A percentile compares a stretch with the other conserved stretches of the same genome.
These are phyloP conservation scores for Passer domesticus DNA, from an alignment of 2,113 vertebrate genomes.

Conservation along the genomic window DNA sequence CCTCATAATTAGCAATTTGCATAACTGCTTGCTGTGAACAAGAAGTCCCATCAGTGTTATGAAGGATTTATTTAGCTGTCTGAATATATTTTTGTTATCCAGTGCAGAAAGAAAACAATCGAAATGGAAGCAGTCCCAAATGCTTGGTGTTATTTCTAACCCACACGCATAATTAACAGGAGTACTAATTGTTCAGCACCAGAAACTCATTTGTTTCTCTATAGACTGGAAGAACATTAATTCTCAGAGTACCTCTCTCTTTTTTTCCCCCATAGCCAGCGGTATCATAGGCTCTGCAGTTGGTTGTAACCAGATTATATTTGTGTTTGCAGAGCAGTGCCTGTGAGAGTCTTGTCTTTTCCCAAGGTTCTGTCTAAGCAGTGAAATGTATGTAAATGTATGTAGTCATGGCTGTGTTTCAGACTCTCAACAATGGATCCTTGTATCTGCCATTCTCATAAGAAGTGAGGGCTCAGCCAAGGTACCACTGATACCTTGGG, in stretches of 20 bases:
- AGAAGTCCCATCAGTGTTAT: conserved; percentile 67
- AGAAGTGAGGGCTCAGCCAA: not conserved
- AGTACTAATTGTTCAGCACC: conserved; percentile 74
- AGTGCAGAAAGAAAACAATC: conserved; percentile 67
- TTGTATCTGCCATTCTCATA: conserved; percentile 13
- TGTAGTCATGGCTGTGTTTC: conserved; percentile 4
- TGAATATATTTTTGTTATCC: conserved; percentile 74
- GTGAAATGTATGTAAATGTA: not conserved
- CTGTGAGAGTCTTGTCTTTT: conserved; percentile 13
- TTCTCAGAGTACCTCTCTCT: conserved; percentile 45
- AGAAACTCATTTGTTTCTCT: conserved; percentile 76
- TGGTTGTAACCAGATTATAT: conserved; percentile 53
- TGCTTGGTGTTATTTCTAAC: conserved; percentile 67
- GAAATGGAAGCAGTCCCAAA: conserved; percentile 69
- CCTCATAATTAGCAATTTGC: conserved; percentile 78
- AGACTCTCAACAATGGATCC: not conserved
- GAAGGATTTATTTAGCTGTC: conserved; percentile 76
- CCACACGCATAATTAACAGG: conserved; percentile 69
- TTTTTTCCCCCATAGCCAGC: conserved; percentile 27
- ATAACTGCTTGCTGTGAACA: conserved; percentile 71
- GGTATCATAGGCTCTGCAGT: conserved; percentile 45
- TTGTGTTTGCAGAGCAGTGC: conserved; percentile 1
- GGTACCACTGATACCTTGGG: not conserved
- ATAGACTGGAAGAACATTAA: conserved; percentile 68
- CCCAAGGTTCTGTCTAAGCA: conserved; percentile 32